Evolutionary conservation across 2,888 invertebrate genomes (phyloP).

Genomic region (Noctua janthina): DNA sequence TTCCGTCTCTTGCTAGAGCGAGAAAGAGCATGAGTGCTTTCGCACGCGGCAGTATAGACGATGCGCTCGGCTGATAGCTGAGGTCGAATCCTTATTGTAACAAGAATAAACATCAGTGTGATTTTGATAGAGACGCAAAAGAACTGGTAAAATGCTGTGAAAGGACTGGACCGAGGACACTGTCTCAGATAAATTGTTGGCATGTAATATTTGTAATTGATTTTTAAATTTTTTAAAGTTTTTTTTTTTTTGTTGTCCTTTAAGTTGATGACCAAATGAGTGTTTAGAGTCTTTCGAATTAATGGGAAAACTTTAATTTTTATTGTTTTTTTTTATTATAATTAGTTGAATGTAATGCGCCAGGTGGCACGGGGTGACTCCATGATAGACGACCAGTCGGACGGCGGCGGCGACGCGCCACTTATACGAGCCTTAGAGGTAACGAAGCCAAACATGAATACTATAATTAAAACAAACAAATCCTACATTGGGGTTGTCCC

Average conservation of each 20-base stretch:
- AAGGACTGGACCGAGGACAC: background rate
- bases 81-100: background rate
- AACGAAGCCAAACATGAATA: background rate
- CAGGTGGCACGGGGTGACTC: constrained; percentile 80
- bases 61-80: background rate
- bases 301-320: background rate
- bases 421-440: constrained; percentile 82
- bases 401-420: constrained; percentile 81
- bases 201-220: background rate
- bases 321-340: background rate
- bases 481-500: background rate
- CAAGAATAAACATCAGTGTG: background rate
- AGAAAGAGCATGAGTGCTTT: background rate
- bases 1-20: background rate
- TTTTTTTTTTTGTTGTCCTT: background rate
- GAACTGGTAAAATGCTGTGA: background rate
- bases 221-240: background rate
- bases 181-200: background rate
- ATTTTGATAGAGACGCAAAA: background rate
- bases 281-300: background rate
- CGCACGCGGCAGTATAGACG: background rate
- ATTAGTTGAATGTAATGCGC: constrained; percentile 28
- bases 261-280: background rate
- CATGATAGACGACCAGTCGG: constrained; percentile 82
- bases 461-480: background rate